Base-by-base conservation (phyloP, 1,140 invertebrate species). In the Aphidius ervi region DNA sequence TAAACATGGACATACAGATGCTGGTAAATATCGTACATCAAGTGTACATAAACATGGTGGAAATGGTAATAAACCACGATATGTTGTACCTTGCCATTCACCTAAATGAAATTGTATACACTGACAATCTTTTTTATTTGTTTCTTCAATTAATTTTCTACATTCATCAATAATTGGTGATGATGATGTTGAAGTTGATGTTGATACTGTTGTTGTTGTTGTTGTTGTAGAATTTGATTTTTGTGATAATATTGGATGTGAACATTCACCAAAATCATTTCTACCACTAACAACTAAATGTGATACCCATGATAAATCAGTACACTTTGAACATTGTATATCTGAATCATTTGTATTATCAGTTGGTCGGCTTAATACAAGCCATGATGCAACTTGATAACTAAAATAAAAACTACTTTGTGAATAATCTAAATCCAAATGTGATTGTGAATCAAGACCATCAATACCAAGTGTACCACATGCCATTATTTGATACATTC, bases 21-120 rank as follows among this genome's bases (percentile, higher is more conserved):
- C 55, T 10, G 55, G 10, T 6, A 50, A 52, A 23, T 49, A 47
- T 9, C 60, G 8, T 46, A 62, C 41, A 20, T 57, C 46, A 4
- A 62, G 31, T 47, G 57, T 62, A n/a, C 60, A 62, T 6, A 57
- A n/a, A 53, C 60, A 62, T 4, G 60, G 60, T 46, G 60, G 60
- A 52, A 62, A 62, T 9, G 53, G 40, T 31, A 62, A 50, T 9
- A 62, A 50, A 8, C 60, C 60, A 2, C 55, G 16, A 16, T 49
- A 53, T 37, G 55, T 52, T 40, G 60, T 23, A 3, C 54, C 60
- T 45, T 53, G 55, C 60, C 60, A 62, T 53, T 62, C 60, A 37
- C 55, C 47, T n/a, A 62, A 41, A 57, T 62, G 60, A 20, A 48
- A 42, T 39, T 53, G 53, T 23, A 48, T 57, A 45, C 60, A 62